A percentile compares a stretch with the other conserved stretches of the same genome.
Conservation (phyloP, 2,113 vertebrate species). For the Calonectris borealis region DNA sequence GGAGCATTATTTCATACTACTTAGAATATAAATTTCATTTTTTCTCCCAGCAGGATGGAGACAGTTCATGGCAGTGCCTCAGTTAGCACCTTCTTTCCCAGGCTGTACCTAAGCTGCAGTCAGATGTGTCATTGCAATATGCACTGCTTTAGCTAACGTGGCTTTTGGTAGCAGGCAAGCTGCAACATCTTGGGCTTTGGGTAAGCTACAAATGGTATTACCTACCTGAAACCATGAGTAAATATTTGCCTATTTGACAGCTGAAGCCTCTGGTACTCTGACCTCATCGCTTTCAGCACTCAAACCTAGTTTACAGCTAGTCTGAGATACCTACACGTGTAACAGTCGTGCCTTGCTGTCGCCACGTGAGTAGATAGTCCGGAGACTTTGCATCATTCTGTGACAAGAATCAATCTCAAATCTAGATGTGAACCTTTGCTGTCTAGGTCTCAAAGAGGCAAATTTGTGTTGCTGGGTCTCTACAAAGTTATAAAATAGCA, state of each 20-base stretch:
- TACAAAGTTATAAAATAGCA: not conserved
- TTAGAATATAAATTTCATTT: not conserved
- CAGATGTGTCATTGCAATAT: not conserved
- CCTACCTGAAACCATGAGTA: not conserved
- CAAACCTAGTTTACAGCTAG: not conserved
- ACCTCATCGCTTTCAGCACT: not conserved
- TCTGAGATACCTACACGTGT: not conserved
- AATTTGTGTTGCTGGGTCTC: not conserved
- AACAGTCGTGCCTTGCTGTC: not conserved
- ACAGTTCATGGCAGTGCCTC: not conserved
- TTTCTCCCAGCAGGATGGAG: not conserved
- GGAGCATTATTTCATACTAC: not conserved
- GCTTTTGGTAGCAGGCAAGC: not conserved
- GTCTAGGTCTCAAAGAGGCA: not conserved
- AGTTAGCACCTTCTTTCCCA: not conserved
- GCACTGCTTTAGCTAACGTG: not conserved
- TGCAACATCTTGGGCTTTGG: not conserved
- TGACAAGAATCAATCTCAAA: not conserved
- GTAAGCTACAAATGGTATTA: not conserved
- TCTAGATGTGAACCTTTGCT: not conserved
- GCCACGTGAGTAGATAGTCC: rapidly evolving
- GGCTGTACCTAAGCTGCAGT: not conserved
- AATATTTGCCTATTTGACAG: not conserved
- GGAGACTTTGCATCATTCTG: not conserved
- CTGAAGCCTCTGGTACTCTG: not conserved